phyloP scores from a whole-genome alignment of 2,113 vertebrate genomes.

The Falcunculus frontatus region DNA sequence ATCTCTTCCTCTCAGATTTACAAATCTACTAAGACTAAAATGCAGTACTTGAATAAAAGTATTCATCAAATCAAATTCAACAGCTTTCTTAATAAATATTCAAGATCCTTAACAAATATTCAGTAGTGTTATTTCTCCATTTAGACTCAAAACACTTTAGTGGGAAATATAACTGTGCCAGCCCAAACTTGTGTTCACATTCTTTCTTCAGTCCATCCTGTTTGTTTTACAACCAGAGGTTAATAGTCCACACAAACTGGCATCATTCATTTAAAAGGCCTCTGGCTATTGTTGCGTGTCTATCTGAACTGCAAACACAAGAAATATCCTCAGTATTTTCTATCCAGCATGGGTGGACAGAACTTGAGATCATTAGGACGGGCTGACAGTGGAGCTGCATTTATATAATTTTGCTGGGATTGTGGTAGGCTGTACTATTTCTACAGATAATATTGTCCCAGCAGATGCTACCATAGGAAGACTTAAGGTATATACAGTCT shows the following conservation, averaged over 20 bases:
- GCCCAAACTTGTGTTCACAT: background rate
- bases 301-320: background rate
- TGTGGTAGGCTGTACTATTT: background rate
- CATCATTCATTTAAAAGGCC: background rate
- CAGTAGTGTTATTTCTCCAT: background rate
- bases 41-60: background rate
- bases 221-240: background rate
- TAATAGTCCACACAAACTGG: background rate
- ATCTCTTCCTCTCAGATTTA: background rate
- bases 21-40: background rate
- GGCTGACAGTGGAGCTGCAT: background rate
- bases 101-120: background rate
- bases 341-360: background rate
- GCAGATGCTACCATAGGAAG: background rate
- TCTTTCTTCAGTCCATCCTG: background rate
- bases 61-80: background rate
- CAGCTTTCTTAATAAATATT: background rate
- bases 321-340: background rate
- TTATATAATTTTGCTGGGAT: background rate
- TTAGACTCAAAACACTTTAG: background rate
- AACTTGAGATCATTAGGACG: background rate
- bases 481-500: background rate
- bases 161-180: background rate
- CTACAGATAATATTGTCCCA: background rate
- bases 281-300: accelerated